Base-by-base conservation (phyloP, 2,113 vertebrate species). In the Calyptomena viridis region DNA sequence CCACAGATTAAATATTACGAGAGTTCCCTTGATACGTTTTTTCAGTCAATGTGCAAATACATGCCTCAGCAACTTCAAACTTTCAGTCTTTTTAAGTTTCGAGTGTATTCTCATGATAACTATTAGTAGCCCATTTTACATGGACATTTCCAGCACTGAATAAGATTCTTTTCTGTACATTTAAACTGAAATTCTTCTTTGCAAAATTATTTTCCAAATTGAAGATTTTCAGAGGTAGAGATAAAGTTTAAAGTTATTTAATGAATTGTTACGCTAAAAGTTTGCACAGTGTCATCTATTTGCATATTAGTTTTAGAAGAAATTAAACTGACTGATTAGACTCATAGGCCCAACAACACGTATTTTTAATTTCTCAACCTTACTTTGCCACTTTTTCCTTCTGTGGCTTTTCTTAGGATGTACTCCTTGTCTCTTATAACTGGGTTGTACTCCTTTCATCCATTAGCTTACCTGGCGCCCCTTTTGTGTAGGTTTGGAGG, bases 1-100 rank as follows among this genome's bases (percentile, higher is more conserved):
- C 98, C 98, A 98, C 98, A 97, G 94, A 96, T 96, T 60, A 96
- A 96, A 81, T 97, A 97, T 96, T 94, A 80, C 63, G 94, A 44
- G 94, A 93, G 68, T 92, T 93, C 90, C 56, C 39, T 93, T 87
- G 27, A 92, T 87, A 63, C 3, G 18, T 18, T 92, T 94, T 96
- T 96, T 75, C 69, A 84, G 63, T 79, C 79, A 52, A 11, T 93
- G 52, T 98, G 73, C 80, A 96, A n/a, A 44, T 97, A 97, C 83
- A 44, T 97, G 56, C 94, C 93, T 96, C 95, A 85, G 72, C 91
- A 97, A 92, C 84, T 96, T 97, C 72, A 77, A 89, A 95, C 79
- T 97, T 95, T 6, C 27, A 85, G 23, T 89, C 66, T 44, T 80
- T 56, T 53, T 74, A 96, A 81, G 63, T 95, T 97, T 68, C 35